Evolutionary conservation across 2,797 vertebrate genomes (phyloP).

Genomic region (Pterois miles): DNA sequence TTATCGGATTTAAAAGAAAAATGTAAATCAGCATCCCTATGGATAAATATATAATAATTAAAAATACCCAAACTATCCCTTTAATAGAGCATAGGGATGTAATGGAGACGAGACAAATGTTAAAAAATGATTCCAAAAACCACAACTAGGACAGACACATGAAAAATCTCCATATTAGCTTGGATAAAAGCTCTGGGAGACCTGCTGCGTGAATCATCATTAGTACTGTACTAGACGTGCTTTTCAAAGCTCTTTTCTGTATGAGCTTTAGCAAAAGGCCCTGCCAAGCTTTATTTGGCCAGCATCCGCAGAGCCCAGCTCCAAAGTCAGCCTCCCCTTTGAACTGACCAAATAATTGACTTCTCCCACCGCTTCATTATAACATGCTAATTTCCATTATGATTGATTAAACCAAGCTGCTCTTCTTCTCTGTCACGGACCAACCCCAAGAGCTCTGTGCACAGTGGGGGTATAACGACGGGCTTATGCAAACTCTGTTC

Average conservation of each 20-base stretch:
- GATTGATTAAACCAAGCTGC: conserved; percentile 78
- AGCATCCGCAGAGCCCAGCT: conserved; percentile 49
- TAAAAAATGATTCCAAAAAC: background rate
- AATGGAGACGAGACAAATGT: background rate
- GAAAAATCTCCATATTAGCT: background rate
- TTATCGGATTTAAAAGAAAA: no score
- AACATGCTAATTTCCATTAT: conserved; percentile 84
- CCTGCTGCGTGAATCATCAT: conserved; percentile 16
- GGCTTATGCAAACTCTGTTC: conserved; percentile 57
- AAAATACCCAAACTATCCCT: no score
- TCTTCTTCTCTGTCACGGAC: conserved; percentile 61
- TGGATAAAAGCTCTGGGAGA: background rate
- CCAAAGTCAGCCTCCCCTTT: conserved; percentile 73
- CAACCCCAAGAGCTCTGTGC: conserved; percentile 53
- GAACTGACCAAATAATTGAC: conserved; percentile 76
- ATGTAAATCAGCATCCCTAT: no score
- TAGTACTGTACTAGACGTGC: conserved; percentile 21
- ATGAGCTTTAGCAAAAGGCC: conserved; percentile 29
- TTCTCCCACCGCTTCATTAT: conserved; percentile 76
- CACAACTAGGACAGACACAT: background rate
- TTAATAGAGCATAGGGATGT: background rate
- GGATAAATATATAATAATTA: no score
- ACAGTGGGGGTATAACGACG: conserved; percentile 59
- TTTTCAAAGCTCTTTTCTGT: conserved; percentile 51
- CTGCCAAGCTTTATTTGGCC: conserved; percentile 65